Conservation (phyloP, 1,140 invertebrate species). For the Penaeus chinensis region DNA sequence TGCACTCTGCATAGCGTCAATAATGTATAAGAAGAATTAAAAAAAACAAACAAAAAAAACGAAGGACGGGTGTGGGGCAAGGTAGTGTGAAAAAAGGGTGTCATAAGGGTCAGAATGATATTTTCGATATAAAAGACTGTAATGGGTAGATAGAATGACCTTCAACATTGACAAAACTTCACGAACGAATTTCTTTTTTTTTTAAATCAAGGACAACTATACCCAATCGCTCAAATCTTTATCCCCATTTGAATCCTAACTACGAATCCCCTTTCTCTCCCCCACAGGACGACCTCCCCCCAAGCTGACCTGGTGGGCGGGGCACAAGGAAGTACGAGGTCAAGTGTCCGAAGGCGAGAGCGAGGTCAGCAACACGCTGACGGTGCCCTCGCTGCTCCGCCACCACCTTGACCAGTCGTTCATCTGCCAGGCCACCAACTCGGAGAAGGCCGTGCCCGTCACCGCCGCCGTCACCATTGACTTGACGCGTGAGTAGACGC, state of each 20-base stretch:
- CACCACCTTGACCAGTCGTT: conserved; percentile 82
- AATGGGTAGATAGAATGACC: not conserved
- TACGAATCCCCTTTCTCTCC: not conserved
- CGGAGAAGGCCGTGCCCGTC: conserved; percentile 76
- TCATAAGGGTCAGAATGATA: too few relatives aligned
- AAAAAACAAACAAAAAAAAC: too few relatives aligned
- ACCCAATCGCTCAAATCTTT: too few relatives aligned
- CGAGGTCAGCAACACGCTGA: conserved; percentile 71
- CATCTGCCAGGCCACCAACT: conserved; percentile 86
- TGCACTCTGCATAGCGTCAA: too few relatives aligned
- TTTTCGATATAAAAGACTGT: not conserved
- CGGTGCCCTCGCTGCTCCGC: conserved; percentile 73
- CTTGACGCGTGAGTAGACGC: conserved; percentile 76
- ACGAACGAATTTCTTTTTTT: not conserved
- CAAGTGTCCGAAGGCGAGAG: conserved; percentile 63
- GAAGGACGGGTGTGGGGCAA: too few relatives aligned
- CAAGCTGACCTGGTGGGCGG: conserved; percentile 86
- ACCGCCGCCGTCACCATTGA: conserved; percentile 74
- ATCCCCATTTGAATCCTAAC: too few relatives aligned
- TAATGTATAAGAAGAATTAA: too few relatives aligned
- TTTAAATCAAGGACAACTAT: too few relatives aligned
- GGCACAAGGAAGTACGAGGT: conserved; percentile 74
- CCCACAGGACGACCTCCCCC: conserved; percentile 82
- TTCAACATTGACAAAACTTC: too few relatives aligned
- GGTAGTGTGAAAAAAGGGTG: too few relatives aligned